These are phyloP conservation scores for Loris lydekkerianus DNA, from an alignment of 2,797 vertebrate genomes.

Conservation along the genomic window DNA sequence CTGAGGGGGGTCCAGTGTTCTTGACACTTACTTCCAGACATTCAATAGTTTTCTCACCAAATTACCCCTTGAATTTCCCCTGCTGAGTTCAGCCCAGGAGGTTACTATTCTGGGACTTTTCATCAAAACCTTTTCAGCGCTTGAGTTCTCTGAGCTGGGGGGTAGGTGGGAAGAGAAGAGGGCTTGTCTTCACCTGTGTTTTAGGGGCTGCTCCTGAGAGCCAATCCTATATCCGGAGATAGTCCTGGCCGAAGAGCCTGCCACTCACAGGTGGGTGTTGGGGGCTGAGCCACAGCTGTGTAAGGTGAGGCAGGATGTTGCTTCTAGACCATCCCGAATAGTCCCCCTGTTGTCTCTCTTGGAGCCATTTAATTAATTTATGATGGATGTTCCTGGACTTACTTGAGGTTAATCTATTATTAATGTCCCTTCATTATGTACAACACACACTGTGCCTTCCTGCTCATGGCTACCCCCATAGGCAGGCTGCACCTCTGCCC, in stretches of 20 bases:
- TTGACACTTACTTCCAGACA: constrained; percentile 18
- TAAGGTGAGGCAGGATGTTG: not conserved
- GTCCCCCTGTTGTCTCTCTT: constrained; percentile 42
- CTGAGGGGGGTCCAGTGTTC: not conserved
- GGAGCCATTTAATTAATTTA: constrained; percentile 82
- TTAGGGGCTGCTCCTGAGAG: not conserved
- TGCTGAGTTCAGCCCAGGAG: constrained; percentile 78
- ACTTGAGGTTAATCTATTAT: constrained; percentile 77
- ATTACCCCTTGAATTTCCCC: constrained; percentile 74
- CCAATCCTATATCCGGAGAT: not conserved
- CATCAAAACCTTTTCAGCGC: constrained; percentile 65
- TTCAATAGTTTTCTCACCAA: constrained; percentile 65
- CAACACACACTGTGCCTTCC: constrained; percentile 15
- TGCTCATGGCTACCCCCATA: not conserved
- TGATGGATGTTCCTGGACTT: constrained; percentile 76
- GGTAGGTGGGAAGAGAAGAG: not conserved
- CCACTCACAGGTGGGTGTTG: rapidly evolving
- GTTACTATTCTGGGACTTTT: constrained; percentile 80
- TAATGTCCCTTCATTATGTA: constrained; percentile 67
- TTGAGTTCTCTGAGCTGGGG: constrained; percentile 39
- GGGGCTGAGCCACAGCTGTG: not conserved
- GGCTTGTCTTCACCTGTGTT: constrained; percentile 24
- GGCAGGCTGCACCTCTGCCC: not conserved
- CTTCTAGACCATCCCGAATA: not conserved
- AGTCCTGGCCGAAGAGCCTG: not conserved